phyloP scores from a whole-genome alignment of 1,140 invertebrate species.

The Caenorhabditis briggsae region DNA sequence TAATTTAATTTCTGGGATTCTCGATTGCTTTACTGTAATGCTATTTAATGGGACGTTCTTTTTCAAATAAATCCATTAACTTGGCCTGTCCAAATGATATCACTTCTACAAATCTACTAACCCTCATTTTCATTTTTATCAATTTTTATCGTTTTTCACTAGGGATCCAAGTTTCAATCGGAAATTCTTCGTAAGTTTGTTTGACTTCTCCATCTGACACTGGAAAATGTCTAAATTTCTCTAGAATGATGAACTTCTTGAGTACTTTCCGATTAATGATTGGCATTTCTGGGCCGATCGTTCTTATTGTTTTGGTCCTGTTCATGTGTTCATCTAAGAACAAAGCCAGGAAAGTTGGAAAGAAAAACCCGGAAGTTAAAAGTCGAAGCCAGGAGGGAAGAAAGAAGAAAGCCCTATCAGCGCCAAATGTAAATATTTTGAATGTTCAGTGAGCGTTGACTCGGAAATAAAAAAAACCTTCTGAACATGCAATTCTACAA shows the following conservation, averaged over 20 bases:
- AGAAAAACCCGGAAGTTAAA: neutral
- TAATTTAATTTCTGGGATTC: no score
- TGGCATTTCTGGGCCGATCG: neutral
- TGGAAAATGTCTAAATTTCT: neutral
- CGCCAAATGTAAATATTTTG: no score
- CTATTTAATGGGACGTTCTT: no score
- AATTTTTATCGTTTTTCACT: neutral
- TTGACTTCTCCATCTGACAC: no score
- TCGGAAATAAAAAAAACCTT: no score
- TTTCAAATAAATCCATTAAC: no score
- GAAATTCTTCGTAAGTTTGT: neutral
- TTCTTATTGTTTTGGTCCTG: neutral
- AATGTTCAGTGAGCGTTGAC: no score
- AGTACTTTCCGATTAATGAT: conserved; percentile 4
- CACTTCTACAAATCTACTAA: neutral
- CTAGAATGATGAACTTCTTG: neutral
- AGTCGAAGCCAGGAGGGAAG: neutral
- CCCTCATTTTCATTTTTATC: no score
- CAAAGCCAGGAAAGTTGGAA: neutral
- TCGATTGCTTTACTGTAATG: no score
- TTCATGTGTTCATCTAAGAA: neutral
- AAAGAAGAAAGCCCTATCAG: neutral
- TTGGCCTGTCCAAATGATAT: neutral
- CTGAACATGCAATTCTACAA: no score
- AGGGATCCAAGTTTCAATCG: neutral